Conservation (phyloP, 2,888 invertebrate genomes). For the Priocnemis perturbator region DNA sequence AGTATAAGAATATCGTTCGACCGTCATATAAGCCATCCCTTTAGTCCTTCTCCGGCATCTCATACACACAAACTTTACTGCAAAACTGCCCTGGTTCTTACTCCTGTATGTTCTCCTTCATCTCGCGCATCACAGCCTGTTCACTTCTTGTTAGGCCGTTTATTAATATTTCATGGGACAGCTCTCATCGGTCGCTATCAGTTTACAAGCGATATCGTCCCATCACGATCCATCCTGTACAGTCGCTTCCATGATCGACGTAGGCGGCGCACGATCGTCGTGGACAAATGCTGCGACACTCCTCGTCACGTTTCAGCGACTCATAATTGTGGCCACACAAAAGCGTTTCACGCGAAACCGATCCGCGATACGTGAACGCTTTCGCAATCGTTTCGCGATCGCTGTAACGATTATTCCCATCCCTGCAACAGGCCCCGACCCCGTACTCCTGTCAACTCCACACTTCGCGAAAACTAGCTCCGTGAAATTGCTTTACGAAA, state of each 20-base stretch:
- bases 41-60: no score
- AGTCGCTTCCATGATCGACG: neutral
- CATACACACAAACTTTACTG: no score
- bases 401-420: constrained; percentile 2
- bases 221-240: neutral
- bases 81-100: no score
- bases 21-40: no score
- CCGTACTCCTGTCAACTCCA: no score
- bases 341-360: constrained; percentile 29
- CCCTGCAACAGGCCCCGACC: neutral
- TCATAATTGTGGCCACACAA: constrained; percentile 38
- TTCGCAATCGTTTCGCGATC: constrained; percentile 11
- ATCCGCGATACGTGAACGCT: constrained; percentile 21
- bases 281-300: constrained; percentile 23
- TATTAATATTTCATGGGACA: constrained; percentile 29
- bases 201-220: neutral
- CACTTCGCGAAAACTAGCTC: no score
- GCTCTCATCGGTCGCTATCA: constrained; percentile 34
- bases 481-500: no score
- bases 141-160: constrained; percentile 28
- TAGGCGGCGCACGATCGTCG: constrained; percentile 1
- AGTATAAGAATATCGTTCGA: no score
- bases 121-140: no score
- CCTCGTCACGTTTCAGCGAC: constrained; percentile 42
- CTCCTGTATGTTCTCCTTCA: no score